Evolutionary conservation across 2,888 invertebrate species (phyloP).

Genomic region (Nymphalis polychloros): DNA sequence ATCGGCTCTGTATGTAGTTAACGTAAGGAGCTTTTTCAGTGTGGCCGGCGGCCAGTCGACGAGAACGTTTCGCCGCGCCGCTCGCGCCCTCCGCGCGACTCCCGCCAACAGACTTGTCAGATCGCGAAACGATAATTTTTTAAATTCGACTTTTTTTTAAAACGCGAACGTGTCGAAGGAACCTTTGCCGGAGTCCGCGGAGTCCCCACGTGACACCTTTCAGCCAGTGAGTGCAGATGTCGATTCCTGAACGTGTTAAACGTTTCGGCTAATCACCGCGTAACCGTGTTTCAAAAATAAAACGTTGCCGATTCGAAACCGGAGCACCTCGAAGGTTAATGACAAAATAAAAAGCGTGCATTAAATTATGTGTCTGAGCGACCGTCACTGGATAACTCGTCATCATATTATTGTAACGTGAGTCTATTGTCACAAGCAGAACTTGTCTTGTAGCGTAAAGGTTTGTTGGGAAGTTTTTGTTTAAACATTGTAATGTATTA

Average conservation of each 20-base stretch:
- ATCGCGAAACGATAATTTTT: constrained; percentile 50
- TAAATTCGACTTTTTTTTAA: constrained; percentile 37
- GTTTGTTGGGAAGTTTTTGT: constrained; percentile 26
- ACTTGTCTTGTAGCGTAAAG: constrained; percentile 10
- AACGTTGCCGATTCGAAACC: constrained; percentile 77
- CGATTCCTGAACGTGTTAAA: constrained; percentile 52
- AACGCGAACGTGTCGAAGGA: constrained; percentile 26
- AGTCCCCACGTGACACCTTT: constrained; percentile 40
- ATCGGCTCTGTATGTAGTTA: constrained; percentile 70
- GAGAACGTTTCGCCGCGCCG: constrained; percentile 64
- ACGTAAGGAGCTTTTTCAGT: constrained; percentile 74
- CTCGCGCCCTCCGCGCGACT: constrained; percentile 60
- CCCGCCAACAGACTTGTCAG: constrained; percentile 59
- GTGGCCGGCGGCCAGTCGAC: constrained; percentile 68
- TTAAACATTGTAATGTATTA: too few species aligned
- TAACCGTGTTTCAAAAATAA: constrained; percentile 79
- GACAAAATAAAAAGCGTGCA: constrained; percentile 78
- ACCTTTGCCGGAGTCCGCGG: constrained; percentile 29
- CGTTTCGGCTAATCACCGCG: constrained; percentile 59
- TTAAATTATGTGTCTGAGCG: constrained; percentile 67
- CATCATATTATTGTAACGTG: constrained; percentile 55
- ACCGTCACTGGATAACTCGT: constrained; percentile 55
- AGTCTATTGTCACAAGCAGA: constrained; percentile 45
- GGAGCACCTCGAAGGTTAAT: constrained; percentile 80
- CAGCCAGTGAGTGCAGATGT: constrained; percentile 48